Evolutionary conservation across 2,797 vertebrate genomes (phyloP), one percentile per base, ranked within the genome.

Genomic region (Sciurus carolinensis): DNA sequence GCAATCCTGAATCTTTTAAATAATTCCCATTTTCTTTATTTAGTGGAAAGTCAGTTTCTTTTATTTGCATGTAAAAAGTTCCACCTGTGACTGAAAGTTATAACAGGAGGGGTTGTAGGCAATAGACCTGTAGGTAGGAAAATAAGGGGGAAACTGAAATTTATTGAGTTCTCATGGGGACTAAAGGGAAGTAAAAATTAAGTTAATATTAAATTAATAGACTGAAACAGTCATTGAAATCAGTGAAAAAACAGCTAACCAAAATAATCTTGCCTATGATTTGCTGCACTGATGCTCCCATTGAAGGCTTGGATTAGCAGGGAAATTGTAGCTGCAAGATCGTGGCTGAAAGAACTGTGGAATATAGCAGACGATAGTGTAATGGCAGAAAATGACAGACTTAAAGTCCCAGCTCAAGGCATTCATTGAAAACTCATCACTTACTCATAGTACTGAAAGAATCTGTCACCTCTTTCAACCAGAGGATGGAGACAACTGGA

Each of bases 11-110:
- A 50, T 79, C 54, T 69, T 89, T 91, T 64, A 87, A 94, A 85
- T 92, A 81, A 64, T 76, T 84, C 92, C 42, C 30, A 24, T 75
- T 76, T 90, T 26, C 28, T 93, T 84, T 57, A 87, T 69, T 79
- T 89, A 69, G 17, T 42, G 42, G 82, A 62, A 62, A 62, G 30
- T 59, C 22, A 9, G 17, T 67, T 86, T 95, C n/a, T 77, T 95
- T 72, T 82, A 47, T 79, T 83, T 82, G 42, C 10, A 44, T 83
- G 42, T 57, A 14, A 33, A 85, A 91, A 96, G 26, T 33, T 33
- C 15, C 82, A 36, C 69, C 17, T 82, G 33, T 36, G 73, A 85
- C 17, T 59, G 44, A 75, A 92, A 84, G 54, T 76, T 71, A 26
- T 89, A 28, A 54, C 36, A 66, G 8, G 81, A 81, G 77, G 73